A percentile compares a stretch with the other conserved stretches of the same genome.
These are phyloP conservation scores for Synergus umbraculus DNA, from an alignment of 2,888 invertebrate genomes.

Conservation along the genomic window DNA sequence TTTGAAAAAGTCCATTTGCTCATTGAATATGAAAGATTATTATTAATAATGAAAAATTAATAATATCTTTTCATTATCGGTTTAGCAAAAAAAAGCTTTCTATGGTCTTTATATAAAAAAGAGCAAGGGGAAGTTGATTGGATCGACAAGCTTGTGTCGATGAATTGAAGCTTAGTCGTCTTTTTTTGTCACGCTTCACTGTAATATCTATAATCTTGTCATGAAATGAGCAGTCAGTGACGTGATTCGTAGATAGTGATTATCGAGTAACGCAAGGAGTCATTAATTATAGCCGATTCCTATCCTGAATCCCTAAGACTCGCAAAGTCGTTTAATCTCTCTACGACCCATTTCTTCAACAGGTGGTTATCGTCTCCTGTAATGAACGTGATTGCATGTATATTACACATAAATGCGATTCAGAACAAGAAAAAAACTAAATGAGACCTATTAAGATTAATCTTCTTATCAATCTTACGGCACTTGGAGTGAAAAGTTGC, in stretches of 20 bases:
- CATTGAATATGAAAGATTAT: background rate
- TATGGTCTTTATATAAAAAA: background rate
- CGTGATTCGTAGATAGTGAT: constrained; percentile 63
- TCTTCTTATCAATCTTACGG: constrained; percentile 7
- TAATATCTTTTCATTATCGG: background rate
- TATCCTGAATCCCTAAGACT: constrained; percentile 43
- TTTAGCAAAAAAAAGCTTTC: background rate
- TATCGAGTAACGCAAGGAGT: constrained; percentile 62
- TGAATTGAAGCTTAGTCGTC: constrained; percentile 21
- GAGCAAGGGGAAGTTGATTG: background rate
- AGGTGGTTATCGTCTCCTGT: constrained; percentile 50
- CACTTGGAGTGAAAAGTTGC: background rate
- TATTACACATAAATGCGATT: constrained; percentile 8
- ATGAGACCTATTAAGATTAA: constrained; percentile 13
- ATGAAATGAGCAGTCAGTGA: constrained; percentile 55
- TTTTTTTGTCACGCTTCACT: constrained; percentile 41
- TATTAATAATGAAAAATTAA: background rate
- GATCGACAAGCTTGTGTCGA: constrained; percentile 3
- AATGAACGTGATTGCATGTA: constrained; percentile 30
- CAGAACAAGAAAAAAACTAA: background rate
- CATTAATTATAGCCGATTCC: constrained; percentile 63
- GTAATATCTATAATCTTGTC: constrained; percentile 56
- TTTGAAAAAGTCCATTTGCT: too few species aligned
- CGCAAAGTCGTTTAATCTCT: constrained; percentile 43
- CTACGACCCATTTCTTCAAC: constrained; percentile 55